Evolutionary conservation across 2,888 invertebrate species (phyloP), one percentile per base, ranked within the genome.

Genomic region (Pachliopta kotzebuea): DNA sequence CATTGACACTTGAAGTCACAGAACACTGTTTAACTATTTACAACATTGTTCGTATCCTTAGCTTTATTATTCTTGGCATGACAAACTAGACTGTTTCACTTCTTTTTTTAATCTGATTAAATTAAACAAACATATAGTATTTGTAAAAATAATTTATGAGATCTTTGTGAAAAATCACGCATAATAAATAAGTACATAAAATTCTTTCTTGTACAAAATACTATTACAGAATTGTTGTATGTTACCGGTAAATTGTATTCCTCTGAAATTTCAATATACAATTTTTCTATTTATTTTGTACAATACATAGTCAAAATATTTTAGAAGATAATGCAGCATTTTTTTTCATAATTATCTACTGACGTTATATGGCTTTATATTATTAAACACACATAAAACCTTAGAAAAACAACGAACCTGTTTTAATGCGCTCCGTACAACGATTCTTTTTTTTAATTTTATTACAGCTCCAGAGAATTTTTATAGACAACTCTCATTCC

Each of bases 401-500:
- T 20, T 11, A 26, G 56, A 45, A 60, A 53, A 50, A 62, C 50
- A 24, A 49, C 23, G 29, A 52, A 56, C 18, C n/a, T 37, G 56
- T 24, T 52, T 24, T 56, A 56, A 56, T 37, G n/a, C 52, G 50
- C n/a, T 62, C 7, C 52, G 26, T 52, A 42, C 23, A 37, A 26
- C 50, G 18, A 4, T 26, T 23, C 6, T 9, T 57, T 37, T 55
- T 60, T 64, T 64, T 55, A 55, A 55, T 63, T 50, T 26, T 14
- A 56, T 65, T 65, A 57, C 31, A 65, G 56, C 56, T 56, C 29
- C 20, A 56, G 57, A 57, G 37, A 31, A 53, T 61, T 56, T 56
- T 65, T 65, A 61, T 65, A 65, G 60, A 60, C 65, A 61, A 61
- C 65, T 54, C 61, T 58, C 57, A 65, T 65, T 65, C 57, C 57